Evolutionary conservation across 2,113 vertebrate genomes (phyloP).

Genomic region (Progne subis): DNA sequence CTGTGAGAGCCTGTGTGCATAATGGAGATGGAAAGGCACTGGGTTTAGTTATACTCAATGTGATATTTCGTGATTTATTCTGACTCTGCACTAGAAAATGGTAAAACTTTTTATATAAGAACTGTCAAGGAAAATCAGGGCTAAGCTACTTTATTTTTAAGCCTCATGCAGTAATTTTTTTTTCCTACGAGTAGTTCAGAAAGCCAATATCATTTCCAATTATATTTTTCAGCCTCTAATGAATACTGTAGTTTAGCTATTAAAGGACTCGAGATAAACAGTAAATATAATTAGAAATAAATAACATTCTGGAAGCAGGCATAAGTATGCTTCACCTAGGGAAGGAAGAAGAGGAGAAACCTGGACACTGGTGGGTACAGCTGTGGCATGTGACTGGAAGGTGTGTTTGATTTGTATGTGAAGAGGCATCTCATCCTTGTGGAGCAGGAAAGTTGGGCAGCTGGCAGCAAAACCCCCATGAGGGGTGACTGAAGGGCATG

Average conservation of each 20-base stretch:
- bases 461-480: neutral
- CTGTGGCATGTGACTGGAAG: fast-evolving
- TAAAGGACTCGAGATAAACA: neutral
- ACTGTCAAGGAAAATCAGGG: constrained; percentile 33
- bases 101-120: constrained; percentile 43
- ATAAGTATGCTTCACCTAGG: neutral
- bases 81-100: constrained; percentile 2
- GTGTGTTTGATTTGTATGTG: neutral
- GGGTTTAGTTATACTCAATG: neutral
- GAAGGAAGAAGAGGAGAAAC: neutral
- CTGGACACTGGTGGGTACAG: neutral
- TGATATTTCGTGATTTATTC: constrained; percentile 6
- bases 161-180: neutral
- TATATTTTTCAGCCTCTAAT: neutral
- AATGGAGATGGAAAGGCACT: neutral
- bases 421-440: neutral
- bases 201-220: neutral
- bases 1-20: neutral
- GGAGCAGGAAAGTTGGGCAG: neutral
- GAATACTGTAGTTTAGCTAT: neutral
- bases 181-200: neutral
- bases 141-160: constrained; percentile 31
- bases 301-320: neutral
- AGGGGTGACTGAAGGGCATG: neutral
- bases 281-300: neutral